Conservation (phyloP, 2,797 vertebrate species). For the Molossus molossus region DNA sequence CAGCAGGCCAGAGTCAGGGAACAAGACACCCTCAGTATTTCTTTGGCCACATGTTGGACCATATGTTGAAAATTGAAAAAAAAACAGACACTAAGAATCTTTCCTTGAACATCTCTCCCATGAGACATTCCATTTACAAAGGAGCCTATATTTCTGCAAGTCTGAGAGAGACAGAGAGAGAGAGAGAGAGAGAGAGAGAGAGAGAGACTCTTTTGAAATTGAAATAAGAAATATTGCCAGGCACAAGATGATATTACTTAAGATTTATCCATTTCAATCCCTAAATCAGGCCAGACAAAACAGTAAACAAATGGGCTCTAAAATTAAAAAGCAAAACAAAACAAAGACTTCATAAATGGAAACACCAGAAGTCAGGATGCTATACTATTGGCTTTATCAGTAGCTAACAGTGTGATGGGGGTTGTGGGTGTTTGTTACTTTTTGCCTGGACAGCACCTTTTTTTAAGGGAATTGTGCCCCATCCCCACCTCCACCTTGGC, state of each 20-base stretch:
- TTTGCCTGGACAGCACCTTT: background rate
- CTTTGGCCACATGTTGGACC: slow-evolving; percentile 79
- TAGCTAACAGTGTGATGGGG: background rate
- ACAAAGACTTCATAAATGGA: background rate
- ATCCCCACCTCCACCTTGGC: too few relatives aligned
- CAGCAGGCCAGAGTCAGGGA: slow-evolving; percentile 63
- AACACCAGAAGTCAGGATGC: background rate
- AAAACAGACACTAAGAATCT: slow-evolving; percentile 49
- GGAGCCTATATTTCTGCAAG: slow-evolving; percentile 20
- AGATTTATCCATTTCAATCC: background rate
- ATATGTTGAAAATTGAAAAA: slow-evolving; percentile 75
- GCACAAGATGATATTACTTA: background rate
- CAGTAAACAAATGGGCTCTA: background rate
- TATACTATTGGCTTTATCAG: background rate
- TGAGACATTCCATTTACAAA: slow-evolving; percentile 18
- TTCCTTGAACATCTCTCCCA: slow-evolving; percentile 22
- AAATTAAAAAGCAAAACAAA: slow-evolving; percentile 67
- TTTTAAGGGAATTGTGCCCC: background rate
- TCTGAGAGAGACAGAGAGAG: background rate
- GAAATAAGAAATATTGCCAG: slow-evolving; percentile 35
- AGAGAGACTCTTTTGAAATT: slow-evolving; percentile 55
- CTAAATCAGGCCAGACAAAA: slow-evolving; percentile 37
- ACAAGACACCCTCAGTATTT: slow-evolving; percentile 74
- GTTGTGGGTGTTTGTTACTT: background rate
- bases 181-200: background rate